These are phyloP conservation scores for Menura novaehollandiae DNA, from an alignment of 2,113 vertebrate species.

Conservation along the genomic window DNA sequence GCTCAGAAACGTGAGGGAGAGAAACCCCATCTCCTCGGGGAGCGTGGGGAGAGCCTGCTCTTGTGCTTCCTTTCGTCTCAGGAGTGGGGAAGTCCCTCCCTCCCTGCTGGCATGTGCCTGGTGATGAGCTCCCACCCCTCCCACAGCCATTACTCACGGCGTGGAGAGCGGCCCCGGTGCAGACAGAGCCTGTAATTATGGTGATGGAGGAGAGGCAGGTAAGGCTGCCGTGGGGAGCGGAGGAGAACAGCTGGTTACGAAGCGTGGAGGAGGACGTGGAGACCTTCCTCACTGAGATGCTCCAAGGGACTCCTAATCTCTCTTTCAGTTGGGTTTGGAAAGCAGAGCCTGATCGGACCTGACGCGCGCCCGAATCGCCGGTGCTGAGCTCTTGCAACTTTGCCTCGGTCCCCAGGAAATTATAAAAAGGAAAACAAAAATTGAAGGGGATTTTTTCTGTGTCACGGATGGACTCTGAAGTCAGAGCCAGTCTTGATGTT, in stretches of 20 bases:
- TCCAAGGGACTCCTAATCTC: neutral
- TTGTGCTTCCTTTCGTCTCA: neutral
- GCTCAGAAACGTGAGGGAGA: neutral
- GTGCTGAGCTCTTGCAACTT: neutral
- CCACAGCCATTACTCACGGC: neutral
- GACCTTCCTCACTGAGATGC: neutral
- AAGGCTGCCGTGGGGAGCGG: neutral
- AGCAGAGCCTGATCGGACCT: neutral
- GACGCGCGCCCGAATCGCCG: fast-evolving
- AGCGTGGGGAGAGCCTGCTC: neutral
- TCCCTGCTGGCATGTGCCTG: neutral
- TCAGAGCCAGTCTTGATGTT: neutral
- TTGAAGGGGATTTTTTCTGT: neutral
- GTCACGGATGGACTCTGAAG: neutral
- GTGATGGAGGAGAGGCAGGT: neutral
- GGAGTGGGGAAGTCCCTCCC: neutral
- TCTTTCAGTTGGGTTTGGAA: neutral
- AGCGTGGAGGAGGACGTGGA: fast-evolving
- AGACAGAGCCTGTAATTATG: neutral
- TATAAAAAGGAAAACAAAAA: fast-evolving
- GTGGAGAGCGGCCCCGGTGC: neutral
- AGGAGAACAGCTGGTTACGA: neutral
- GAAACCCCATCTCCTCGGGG: neutral
- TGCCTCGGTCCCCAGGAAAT: neutral
- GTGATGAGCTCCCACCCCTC: neutral